Conservation (phyloP, 1,140 invertebrate genomes). For the Conus ventricosus region DNA sequence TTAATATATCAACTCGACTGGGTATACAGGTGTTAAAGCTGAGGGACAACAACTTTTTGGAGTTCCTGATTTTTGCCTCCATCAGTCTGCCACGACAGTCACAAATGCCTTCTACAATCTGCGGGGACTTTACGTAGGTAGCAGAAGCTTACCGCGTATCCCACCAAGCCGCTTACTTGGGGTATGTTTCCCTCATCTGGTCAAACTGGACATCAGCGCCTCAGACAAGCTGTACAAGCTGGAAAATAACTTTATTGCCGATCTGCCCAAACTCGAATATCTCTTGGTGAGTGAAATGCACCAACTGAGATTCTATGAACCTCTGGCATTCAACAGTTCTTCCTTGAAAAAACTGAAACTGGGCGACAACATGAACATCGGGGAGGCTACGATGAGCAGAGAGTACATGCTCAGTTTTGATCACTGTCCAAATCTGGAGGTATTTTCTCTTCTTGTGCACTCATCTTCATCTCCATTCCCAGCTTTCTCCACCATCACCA, state of each 20-base stretch:
- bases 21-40: background rate
- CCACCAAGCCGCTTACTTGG: background rate
- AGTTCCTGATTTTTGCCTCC: constrained; percentile 14
- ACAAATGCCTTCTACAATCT: background rate
- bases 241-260: constrained; percentile 22
- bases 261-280: constrained; percentile 13
- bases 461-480: no score
- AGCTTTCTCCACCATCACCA: no score
- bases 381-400: background rate
- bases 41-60: background rate
- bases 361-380: background rate
- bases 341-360: background rate
- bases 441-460: background rate
- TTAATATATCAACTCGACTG: background rate
- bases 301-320: background rate
- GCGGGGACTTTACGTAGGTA: background rate
- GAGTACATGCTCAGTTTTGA: background rate
- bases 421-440: constrained; percentile 16
- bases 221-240: background rate
- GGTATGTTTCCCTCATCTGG: background rate
- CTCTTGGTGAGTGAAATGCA: background rate
- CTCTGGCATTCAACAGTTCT: background rate
- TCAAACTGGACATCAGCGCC: constrained; percentile 29
- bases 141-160: background rate
- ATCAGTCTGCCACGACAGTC: background rate